phyloP scores from a whole-genome alignment of 2,113 vertebrate genomes.

The Pampusana beccarii region DNA sequence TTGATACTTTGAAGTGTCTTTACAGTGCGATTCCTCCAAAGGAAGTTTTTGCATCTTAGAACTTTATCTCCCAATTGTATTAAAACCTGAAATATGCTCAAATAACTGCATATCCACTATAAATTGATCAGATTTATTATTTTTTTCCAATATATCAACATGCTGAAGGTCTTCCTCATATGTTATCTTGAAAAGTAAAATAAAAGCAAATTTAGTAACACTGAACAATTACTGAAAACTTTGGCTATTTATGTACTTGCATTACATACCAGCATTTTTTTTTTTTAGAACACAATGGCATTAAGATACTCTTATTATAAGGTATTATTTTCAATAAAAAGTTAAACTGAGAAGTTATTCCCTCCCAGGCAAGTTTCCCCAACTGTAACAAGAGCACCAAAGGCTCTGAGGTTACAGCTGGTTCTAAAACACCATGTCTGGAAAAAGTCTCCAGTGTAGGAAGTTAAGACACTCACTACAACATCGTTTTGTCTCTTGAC shows the following conservation, averaged over 20 bases:
- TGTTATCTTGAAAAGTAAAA: conserved; percentile 47
- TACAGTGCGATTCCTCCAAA: background rate
- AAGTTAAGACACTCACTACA: background rate
- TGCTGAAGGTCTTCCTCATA: conserved; percentile 57
- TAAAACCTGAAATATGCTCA: conserved; percentile 6
- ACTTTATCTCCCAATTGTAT: background rate
- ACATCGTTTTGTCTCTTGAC: background rate
- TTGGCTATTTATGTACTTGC: conserved; percentile 60
- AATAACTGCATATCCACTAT: background rate
- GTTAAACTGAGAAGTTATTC: conserved; percentile 22
- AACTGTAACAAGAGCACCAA: background rate
- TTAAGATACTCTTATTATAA: conserved; percentile 44
- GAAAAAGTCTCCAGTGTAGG: background rate
- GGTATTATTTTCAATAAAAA: background rate
- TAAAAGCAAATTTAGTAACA: conserved; percentile 58
- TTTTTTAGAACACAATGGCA: conserved; percentile 44
- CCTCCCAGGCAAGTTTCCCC: conserved; percentile 10
- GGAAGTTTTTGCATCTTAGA: background rate
- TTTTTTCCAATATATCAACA: conserved; percentile 3
- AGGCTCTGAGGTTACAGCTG: background rate
- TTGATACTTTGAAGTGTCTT: background rate
- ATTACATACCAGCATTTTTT: conserved; percentile 37
- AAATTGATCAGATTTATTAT: background rate
- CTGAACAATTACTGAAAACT: conserved; percentile 60
- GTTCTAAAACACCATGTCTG: background rate